phyloP scores from a whole-genome alignment of 2,888 invertebrate species.

The Amorpha juglandis region DNA sequence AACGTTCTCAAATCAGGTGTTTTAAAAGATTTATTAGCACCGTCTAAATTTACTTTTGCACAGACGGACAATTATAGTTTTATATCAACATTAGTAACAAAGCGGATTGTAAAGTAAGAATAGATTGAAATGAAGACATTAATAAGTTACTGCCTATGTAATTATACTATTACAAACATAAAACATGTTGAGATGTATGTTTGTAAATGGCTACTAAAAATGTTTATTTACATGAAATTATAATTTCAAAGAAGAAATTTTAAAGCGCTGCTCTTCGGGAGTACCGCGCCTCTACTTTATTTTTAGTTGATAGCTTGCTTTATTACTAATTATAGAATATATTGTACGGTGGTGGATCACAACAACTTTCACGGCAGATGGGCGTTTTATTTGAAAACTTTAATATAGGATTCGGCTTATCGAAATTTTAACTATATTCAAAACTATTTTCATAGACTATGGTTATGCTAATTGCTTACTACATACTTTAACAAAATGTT shows the following conservation, averaged over 20 bases:
- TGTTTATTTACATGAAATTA: conserved; percentile 26
- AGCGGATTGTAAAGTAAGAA: conserved; percentile 18
- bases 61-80: conserved; percentile 2
- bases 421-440: neutral
- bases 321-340: conserved; percentile 23
- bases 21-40: neutral
- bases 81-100: neutral
- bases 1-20: conserved; percentile 6
- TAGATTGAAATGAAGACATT: conserved; percentile 11
- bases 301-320: conserved; percentile 18
- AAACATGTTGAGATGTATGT: conserved; percentile 22
- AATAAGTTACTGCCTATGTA: conserved; percentile 21
- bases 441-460: neutral
- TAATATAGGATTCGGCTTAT: neutral
- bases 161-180: conserved; percentile 18
- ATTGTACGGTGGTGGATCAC: conserved; percentile 13
- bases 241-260: conserved; percentile 28
- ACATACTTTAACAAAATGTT: too few species aligned
- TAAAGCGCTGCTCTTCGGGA: conserved; percentile 15
- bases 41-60: conserved; percentile 9
- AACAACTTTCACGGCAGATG: conserved; percentile 14
- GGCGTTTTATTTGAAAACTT: neutral
- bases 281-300: conserved; percentile 17
- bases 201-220: conserved; percentile 25
- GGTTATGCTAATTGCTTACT: too few species aligned